Evolutionary conservation across 1,140 invertebrate genomes (phyloP).

Genomic region (Aphaenogaster ashmeadi): DNA sequence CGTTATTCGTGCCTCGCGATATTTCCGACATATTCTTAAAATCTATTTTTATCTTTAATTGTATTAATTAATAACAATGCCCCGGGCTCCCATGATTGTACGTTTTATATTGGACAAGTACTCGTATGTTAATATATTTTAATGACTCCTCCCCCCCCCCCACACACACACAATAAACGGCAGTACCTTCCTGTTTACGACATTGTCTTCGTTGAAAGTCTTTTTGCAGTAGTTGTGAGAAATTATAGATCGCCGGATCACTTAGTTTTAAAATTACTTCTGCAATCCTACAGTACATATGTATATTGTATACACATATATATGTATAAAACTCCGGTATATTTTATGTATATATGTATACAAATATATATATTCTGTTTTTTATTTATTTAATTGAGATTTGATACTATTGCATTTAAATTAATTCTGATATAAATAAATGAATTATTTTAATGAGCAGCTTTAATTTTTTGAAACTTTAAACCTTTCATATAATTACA

Average conservation of each 20-base stretch:
- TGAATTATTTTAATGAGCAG: neutral
- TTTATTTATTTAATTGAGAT: neutral
- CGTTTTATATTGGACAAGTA: neutral
- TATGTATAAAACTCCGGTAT: no score
- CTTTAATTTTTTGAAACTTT: neutral
- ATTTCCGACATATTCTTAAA: conserved; percentile 55
- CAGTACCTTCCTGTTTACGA: conserved; percentile 39
- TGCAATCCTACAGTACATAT: neutral
- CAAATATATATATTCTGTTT: neutral
- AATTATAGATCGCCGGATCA: conserved; percentile 31
- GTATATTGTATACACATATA: no score
- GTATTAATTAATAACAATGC: conserved; percentile 52
- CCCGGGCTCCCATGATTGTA: conserved; percentile 6
- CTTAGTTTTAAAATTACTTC: neutral
- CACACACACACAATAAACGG: neutral
- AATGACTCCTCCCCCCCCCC: neutral
- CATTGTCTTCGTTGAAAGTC: conserved; percentile 23
- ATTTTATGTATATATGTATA: no score
- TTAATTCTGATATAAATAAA: neutral
- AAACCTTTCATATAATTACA: neutral
- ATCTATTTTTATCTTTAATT: conserved; percentile 60
- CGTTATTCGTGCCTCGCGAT: conserved; percentile 53
- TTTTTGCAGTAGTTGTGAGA: conserved; percentile 3
- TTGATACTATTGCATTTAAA: neutral
- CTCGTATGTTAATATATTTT: conserved; percentile 28